Conservation (phyloP, 2,113 vertebrate genomes). For the Carettochelys insculpta region DNA sequence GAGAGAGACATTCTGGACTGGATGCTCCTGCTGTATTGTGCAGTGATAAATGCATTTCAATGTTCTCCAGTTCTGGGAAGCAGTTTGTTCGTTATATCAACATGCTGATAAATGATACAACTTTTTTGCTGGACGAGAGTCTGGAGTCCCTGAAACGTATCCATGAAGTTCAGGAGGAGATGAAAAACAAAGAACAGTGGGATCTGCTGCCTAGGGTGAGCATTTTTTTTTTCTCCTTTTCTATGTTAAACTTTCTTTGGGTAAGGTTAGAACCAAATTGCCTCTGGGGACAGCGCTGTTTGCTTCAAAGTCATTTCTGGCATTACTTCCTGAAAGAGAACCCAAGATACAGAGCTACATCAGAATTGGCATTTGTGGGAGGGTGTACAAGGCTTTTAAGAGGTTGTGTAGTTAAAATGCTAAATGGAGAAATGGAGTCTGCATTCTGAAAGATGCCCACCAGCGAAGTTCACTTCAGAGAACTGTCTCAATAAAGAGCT, state of each 20-base stretch:
- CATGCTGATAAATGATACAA: conserved; percentile 99
- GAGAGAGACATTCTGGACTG: not conserved
- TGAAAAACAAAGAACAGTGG: conserved; percentile 99
- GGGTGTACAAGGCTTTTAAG: not conserved
- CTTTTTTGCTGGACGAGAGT: conserved; percentile 96
- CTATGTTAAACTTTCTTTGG: not conserved
- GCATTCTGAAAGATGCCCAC: conserved; percentile 8
- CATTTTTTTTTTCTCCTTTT: conserved; percentile 16
- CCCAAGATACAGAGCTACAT: not conserved
- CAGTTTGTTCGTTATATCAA: conserved; percentile 99
- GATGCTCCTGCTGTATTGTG: not conserved
- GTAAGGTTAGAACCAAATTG: not conserved
- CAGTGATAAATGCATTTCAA: not conserved
- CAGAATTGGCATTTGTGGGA: conserved; percentile 23
- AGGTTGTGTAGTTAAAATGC: not conserved
- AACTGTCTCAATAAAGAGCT: conserved; percentile 2
- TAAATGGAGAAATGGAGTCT: conserved; percentile 2
- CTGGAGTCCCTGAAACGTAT: conserved; percentile 98
- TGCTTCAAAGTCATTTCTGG: conserved; percentile 21
- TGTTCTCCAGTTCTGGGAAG: conserved; percentile 90
- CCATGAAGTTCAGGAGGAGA: conserved; percentile 98
- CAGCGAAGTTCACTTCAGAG: conserved; percentile 44
- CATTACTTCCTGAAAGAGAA: not conserved
- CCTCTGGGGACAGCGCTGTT: not conserved
- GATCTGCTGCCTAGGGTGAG: conserved; percentile 94